Evolutionary conservation across 2,888 invertebrate genomes (phyloP).

Genomic region (Gastrophysa polygoni): DNA sequence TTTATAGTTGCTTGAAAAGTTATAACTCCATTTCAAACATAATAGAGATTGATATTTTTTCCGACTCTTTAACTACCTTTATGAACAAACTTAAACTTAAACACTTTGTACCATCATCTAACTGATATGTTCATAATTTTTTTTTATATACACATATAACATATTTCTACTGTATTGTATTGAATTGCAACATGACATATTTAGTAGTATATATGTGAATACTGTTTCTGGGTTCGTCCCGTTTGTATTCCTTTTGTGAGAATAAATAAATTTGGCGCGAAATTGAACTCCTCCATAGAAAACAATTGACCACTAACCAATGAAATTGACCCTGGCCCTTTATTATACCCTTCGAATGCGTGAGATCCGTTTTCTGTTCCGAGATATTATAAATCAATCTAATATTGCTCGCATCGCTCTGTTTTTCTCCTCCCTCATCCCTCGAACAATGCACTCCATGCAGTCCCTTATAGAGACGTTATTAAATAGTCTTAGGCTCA

Average conservation of each 20-base stretch:
- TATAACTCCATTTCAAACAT: too few relatives aligned
- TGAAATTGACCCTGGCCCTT: too few relatives aligned
- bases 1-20: too few relatives aligned
- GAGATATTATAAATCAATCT: conserved; percentile 37
- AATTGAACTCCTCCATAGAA: too few relatives aligned
- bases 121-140: background rate
- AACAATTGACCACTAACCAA: too few relatives aligned
- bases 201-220: background rate
- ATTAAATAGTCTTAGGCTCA: conserved; percentile 24
- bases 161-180: background rate
- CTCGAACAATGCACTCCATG: conserved; percentile 38
- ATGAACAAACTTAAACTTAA: too few relatives aligned
- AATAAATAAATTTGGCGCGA: background rate
- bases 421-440: conserved; percentile 36
- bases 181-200: background rate
- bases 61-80: too few relatives aligned
- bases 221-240: background rate
- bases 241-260: background rate
- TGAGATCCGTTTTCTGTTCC: too few relatives aligned
- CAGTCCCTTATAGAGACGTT: conserved; percentile 36
- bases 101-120: background rate
- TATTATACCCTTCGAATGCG: too few relatives aligned
- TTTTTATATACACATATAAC: background rate
- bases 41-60: too few relatives aligned
- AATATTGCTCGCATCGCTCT: conserved; percentile 31